These are phyloP conservation scores for Climacteris rufus DNA, from an alignment of 2,113 vertebrate species.

Conservation along the genomic window DNA sequence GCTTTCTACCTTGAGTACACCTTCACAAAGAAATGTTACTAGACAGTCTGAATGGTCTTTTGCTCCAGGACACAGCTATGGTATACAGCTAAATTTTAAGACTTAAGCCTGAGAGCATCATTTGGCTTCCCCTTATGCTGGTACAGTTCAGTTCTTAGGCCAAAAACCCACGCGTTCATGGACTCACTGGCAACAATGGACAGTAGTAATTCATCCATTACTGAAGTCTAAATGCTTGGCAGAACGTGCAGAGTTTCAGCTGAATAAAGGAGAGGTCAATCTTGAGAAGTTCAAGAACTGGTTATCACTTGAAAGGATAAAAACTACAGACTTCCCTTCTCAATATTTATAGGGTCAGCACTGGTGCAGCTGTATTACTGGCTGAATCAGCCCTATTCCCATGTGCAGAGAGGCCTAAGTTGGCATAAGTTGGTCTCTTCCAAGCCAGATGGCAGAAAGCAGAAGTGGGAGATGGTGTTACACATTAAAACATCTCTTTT, in stretches of 20 bases:
- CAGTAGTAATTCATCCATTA: background rate
- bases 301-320: conserved; percentile 47
- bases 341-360: conserved; percentile 49
- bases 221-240: background rate
- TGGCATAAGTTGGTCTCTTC: conserved; percentile 38
- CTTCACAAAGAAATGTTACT: background rate
- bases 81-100: background rate
- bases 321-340: conserved; percentile 32
- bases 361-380: conserved; percentile 33
- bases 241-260: background rate
- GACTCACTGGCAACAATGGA: background rate
- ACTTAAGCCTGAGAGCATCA: background rate
- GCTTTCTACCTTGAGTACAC: background rate
- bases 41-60: background rate
- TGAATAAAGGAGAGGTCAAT: background rate
- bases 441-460: conserved; percentile 60
- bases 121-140: background rate
- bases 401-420: conserved; percentile 25
- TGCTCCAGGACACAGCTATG: background rate
- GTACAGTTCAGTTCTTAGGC: background rate
- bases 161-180: background rate
- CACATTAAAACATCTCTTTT: conserved; percentile 62
- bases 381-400: conserved; percentile 54
- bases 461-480: conserved; percentile 58
- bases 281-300: conserved; percentile 25